Conservation (phyloP, 2,888 invertebrate species). For the Diarsia brunnea region DNA sequence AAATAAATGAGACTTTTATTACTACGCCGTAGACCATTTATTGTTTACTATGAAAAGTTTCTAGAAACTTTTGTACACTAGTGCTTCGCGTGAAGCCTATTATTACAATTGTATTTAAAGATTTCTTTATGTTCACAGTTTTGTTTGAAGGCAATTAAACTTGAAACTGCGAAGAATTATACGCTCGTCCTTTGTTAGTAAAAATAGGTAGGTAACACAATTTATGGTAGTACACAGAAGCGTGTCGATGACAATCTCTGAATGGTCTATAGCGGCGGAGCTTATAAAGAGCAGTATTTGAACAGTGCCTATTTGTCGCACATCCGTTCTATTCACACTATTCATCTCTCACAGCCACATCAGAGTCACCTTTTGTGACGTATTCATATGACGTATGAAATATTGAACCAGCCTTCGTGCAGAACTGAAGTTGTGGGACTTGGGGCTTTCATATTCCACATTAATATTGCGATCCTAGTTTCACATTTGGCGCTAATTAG, state of each 20-base stretch:
- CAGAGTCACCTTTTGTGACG: constrained; percentile 66
- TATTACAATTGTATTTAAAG: constrained; percentile 28
- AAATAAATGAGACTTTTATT: constrained; percentile 25
- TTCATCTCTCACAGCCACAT: constrained; percentile 67
- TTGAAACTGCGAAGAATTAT: constrained; percentile 15
- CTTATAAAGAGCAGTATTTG: constrained; percentile 58
- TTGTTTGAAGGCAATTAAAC: constrained; percentile 15
- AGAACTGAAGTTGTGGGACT: constrained; percentile 58
- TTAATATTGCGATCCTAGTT: constrained; percentile 69
- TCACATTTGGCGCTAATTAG: constrained; percentile 70
- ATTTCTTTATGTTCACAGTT: constrained; percentile 24
- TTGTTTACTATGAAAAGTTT: constrained; percentile 47
- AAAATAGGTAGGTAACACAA: constrained; percentile 5
- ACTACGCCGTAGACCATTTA: constrained; percentile 41
- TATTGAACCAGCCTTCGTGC: constrained; percentile 66
- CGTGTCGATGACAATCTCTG: constrained; percentile 20
- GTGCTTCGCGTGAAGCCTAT: constrained; percentile 24
- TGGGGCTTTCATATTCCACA: constrained; percentile 61
- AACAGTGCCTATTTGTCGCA: constrained; percentile 62
- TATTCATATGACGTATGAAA: constrained; percentile 69
- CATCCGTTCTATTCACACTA: constrained; percentile 63
- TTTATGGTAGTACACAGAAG: constrained; percentile 10
- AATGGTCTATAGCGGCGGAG: constrained; percentile 27
- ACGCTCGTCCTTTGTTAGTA: constrained; percentile 6
- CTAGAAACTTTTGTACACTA: constrained; percentile 35